phyloP scores from a whole-genome alignment of 2,888 invertebrate genomes.

The Eubasilissa splendida region DNA sequence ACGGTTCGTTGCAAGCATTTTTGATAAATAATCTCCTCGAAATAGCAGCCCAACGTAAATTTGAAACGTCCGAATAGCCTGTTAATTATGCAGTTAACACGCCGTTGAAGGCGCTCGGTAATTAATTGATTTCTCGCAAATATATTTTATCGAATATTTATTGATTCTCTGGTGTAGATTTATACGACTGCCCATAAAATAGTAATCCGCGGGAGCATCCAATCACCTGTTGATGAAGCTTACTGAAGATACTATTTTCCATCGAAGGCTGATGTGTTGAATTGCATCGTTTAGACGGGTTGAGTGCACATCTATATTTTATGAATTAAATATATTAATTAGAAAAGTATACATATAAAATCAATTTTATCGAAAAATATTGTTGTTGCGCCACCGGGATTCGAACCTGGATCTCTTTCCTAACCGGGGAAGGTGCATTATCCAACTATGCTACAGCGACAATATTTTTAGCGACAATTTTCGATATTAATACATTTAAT shows the following conservation, averaged over 20 bases:
- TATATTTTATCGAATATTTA: slow-evolving; percentile 32
- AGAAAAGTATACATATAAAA: too few species aligned
- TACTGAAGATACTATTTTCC: neutral
- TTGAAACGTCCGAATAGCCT: slow-evolving; percentile 1
- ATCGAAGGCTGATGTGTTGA: too few species aligned
- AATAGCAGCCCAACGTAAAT: slow-evolving; percentile 11
- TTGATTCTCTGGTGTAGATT: slow-evolving; percentile 24
- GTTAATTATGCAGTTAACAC: slow-evolving; percentile 36
- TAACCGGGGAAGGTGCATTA: too few species aligned
- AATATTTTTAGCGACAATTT: too few species aligned
- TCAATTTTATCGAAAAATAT: too few species aligned
- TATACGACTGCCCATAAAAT: slow-evolving; percentile 4
- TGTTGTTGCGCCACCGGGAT: too few species aligned
- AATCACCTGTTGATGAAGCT: neutral
- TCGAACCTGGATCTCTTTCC: too few species aligned
- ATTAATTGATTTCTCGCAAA: slow-evolving; percentile 13
- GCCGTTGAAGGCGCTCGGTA: neutral
- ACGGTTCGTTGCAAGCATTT: slow-evolving; percentile 19
- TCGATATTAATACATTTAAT: too few species aligned
- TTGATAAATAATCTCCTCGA: slow-evolving; percentile 19
- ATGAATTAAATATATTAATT: too few species aligned
- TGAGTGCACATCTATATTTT: too few species aligned
- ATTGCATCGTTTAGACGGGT: too few species aligned
- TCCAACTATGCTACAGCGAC: too few species aligned
- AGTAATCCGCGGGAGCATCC: neutral